These are phyloP conservation scores for Synergus umbraculus DNA, from an alignment of 2,888 invertebrate genomes.

Conservation along the genomic window DNA sequence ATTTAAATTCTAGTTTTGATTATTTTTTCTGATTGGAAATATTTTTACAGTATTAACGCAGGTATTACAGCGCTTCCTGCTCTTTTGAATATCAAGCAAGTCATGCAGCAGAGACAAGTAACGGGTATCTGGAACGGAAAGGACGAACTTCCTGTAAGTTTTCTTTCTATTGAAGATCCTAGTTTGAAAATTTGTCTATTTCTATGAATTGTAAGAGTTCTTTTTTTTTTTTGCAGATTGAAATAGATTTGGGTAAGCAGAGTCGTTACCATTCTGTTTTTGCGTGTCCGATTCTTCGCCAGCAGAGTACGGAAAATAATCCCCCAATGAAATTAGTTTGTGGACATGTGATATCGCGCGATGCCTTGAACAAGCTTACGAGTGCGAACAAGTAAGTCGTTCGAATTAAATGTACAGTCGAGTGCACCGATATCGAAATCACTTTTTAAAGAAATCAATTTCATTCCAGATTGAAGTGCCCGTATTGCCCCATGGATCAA, in stretches of 20 bases:
- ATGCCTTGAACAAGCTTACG: conserved; percentile 96
- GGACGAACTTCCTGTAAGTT: conserved; percentile 95
- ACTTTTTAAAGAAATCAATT: conserved; percentile 70
- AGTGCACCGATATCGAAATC: conserved; percentile 66
- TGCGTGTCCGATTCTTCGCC: conserved; percentile 98
- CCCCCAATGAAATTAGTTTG: conserved; percentile 98
- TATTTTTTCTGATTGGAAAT: conserved; percentile 41
- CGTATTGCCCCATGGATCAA: conserved; percentile 98
- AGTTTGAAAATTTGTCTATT: neutral
- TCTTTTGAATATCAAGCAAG: conserved; percentile 94
- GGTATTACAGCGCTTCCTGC: conserved; percentile 97
- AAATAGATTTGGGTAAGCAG: conserved; percentile 94
- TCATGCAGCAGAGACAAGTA: conserved; percentile 93
- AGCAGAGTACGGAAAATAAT: conserved; percentile 96
- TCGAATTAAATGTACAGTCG: conserved; percentile 57
- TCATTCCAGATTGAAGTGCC: conserved; percentile 94
- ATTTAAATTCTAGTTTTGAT: conserved; percentile 18
- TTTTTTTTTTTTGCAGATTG: conserved; percentile 83
- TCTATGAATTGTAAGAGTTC: neutral
- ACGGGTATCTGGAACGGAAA: conserved; percentile 96
- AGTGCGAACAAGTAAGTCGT: conserved; percentile 91
- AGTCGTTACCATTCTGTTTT: conserved; percentile 98
- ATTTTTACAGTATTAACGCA: conserved; percentile 85
- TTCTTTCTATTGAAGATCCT: neutral
- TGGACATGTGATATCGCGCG: conserved; percentile 98